Percentiles rank a stretch among this genome's conserved stretches.
Evolutionary conservation across 2,797 vertebrate species (phyloP).

Genomic region (Oreochromis grahami): DNA sequence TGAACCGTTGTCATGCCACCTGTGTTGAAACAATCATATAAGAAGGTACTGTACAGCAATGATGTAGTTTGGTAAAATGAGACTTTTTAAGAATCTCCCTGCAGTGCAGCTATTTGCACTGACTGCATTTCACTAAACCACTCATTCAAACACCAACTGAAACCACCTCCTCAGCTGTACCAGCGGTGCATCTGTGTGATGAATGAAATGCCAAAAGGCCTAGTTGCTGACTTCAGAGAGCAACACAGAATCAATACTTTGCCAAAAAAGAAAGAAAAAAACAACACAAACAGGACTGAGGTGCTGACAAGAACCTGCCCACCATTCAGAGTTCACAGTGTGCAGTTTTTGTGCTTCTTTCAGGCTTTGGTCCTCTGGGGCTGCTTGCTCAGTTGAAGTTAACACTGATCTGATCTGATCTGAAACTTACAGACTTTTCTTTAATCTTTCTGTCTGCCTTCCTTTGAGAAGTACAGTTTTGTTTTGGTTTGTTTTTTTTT

Average conservation of each 20-base stretch:
- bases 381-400: slow-evolving; percentile 36
- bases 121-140: neutral
- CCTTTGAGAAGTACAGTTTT: slow-evolving; percentile 15
- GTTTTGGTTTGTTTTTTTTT: neutral
- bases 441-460: slow-evolving; percentile 42
- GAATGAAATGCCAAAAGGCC: slow-evolving; percentile 23
- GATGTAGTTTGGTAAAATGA: neutral
- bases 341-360: slow-evolving; percentile 39
- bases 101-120: neutral
- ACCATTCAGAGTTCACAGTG: slow-evolving; percentile 39
- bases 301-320: slow-evolving; percentile 42
- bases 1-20: neutral
- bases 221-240: slow-evolving; percentile 48
- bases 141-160: neutral
- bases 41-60: neutral
- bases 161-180: neutral
- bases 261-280: neutral
- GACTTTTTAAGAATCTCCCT: neutral
- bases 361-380: slow-evolving; percentile 29
- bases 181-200: slow-evolving; percentile 17
- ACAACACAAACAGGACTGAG: slow-evolving; percentile 31
- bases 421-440: slow-evolving; percentile 35
- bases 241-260: slow-evolving; percentile 60
- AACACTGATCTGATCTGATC: slow-evolving; percentile 43
- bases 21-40: neutral